Conservation (phyloP, 2,888 invertebrate genomes). For the Marronus borbonicus region DNA sequence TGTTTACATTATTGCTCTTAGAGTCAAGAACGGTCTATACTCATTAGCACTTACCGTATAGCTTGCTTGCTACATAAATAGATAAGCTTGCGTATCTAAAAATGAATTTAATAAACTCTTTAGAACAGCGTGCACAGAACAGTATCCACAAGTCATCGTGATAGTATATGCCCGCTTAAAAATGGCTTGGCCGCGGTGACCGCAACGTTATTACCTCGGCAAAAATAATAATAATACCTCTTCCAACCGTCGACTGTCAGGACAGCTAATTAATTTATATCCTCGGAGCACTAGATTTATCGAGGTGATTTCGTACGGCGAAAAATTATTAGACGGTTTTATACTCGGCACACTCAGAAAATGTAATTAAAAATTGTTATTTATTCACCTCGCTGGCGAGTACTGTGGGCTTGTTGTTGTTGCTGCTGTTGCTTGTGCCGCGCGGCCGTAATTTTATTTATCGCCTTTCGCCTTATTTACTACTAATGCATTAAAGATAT, state of each 20-base stretch:
- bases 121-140: not conserved
- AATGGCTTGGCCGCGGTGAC: constrained; percentile 15
- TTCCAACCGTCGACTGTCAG: constrained; percentile 38
- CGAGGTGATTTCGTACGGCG: constrained; percentile 45
- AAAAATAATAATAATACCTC: constrained; percentile 37
- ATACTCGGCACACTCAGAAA: constrained; percentile 46
- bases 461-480: constrained; percentile 49
- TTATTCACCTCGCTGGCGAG: constrained; percentile 44
- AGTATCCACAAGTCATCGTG: not conserved
- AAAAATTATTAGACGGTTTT: constrained; percentile 52
- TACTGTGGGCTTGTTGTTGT: constrained; percentile 7
- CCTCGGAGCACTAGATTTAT: constrained; percentile 47
- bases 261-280: constrained; percentile 46
- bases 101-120: not conserved
- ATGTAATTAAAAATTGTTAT: constrained; percentile 52
- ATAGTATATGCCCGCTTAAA: not conserved
- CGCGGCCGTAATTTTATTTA: constrained; percentile 47
- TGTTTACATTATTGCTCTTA: too few relatives aligned
- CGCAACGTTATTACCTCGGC: constrained; percentile 28
- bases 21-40: too few relatives aligned
- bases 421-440: constrained; percentile 6
- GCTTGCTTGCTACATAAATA: too few relatives aligned
- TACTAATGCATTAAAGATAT: constrained; percentile 50
- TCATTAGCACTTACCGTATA: too few relatives aligned
- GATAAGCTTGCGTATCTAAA: too few relatives aligned